These are phyloP conservation scores for Tupiocoris notatus DNA, from an alignment of 2,888 invertebrate genomes.

Conservation along the genomic window DNA sequence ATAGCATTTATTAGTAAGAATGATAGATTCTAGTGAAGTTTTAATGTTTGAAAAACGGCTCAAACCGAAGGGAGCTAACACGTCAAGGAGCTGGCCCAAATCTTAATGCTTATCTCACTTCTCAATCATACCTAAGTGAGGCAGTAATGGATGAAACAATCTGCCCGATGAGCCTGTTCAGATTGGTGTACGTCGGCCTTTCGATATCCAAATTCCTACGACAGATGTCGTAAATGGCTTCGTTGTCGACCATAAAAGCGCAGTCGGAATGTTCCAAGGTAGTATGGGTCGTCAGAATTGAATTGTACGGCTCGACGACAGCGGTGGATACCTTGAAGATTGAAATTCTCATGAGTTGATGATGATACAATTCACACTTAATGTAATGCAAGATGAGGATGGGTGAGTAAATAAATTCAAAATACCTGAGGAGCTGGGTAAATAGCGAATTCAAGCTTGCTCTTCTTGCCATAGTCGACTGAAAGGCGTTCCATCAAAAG, in stretches of 20 bases:
- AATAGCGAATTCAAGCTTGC: constrained; percentile 92
- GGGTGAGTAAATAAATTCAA: too few species aligned
- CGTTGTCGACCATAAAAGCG: constrained; percentile 93
- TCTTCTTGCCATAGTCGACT: constrained; percentile 95
- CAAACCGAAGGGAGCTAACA: too few species aligned
- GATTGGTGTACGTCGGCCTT: constrained; percentile 92
- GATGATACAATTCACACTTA: background rate
- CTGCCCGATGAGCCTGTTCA: constrained; percentile 93
- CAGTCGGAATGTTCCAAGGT: constrained; percentile 93
- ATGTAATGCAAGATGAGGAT: background rate
- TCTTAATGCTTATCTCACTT: too few species aligned
- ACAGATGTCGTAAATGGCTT: constrained; percentile 89
- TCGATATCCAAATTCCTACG: constrained; percentile 92
- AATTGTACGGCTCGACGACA: constrained; percentile 97
- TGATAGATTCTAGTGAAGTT: too few species aligned
- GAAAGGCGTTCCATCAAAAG: constrained; percentile 93
- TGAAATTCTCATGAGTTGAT: background rate
- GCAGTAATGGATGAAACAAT: constrained; percentile 92
- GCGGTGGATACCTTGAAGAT: constrained; percentile 70
- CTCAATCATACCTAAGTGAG: constrained; percentile 63
- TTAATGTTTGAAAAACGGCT: too few species aligned
- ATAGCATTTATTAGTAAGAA: too few species aligned
- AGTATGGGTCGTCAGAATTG: constrained; percentile 93
- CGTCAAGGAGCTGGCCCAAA: too few species aligned
- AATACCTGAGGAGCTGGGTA: constrained; percentile 81